phyloP scores from a whole-genome alignment of 2,113 vertebrate genomes.

The Strix uralensis region DNA sequence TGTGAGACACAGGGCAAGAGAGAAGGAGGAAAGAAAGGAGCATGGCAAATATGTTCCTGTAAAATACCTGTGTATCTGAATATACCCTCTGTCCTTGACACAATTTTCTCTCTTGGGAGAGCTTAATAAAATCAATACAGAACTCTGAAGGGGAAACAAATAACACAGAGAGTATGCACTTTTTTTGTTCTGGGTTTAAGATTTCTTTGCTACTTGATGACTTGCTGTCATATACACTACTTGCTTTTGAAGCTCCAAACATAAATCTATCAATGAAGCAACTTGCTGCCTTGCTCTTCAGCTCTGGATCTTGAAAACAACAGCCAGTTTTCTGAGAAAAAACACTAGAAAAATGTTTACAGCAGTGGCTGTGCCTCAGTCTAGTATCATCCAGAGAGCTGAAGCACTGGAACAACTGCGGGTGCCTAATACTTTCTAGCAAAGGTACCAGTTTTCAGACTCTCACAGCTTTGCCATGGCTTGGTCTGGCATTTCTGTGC shows the following conservation, averaged over 20 bases:
- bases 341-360: background rate
- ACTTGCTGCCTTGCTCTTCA: background rate
- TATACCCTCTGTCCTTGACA: background rate
- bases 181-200: background rate
- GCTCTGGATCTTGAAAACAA: background rate
- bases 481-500: background rate
- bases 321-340: background rate
- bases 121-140: background rate
- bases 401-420: background rate
- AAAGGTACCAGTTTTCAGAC: background rate
- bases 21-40: accelerated
- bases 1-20: accelerated
- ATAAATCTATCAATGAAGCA: background rate
- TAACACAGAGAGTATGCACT: too few species aligned
- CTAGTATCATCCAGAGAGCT: accelerated
- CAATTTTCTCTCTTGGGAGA: background rate
- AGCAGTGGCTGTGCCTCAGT: background rate
- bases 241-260: background rate
- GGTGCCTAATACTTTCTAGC: accelerated
- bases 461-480: background rate
- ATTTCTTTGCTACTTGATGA: background rate
- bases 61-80: background rate
- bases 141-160: background rate
- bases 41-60: background rate
- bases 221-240: background rate